phyloP scores from a whole-genome alignment of 2,113 vertebrate genomes.

The Chunga burmeisteri region DNA sequence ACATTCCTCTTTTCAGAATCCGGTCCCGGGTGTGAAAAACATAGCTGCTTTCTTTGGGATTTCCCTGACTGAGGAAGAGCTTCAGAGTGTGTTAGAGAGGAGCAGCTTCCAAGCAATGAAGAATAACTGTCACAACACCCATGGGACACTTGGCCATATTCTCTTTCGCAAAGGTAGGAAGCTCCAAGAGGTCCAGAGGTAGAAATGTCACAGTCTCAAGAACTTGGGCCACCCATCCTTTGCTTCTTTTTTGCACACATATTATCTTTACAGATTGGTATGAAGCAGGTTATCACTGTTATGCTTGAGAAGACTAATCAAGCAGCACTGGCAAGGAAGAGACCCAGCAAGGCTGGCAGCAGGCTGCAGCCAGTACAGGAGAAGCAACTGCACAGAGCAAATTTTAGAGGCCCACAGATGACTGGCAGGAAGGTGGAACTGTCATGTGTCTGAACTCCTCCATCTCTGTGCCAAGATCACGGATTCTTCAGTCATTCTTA shows the following conservation, averaged over 20 bases:
- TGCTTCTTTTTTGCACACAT: neutral
- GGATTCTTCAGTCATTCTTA: neutral
- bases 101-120: constrained; percentile 67
- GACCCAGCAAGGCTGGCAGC: neutral
- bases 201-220: neutral
- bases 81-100: constrained; percentile 7
- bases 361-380: neutral
- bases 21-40: neutral
- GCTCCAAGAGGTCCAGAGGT: neutral
- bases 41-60: constrained; percentile 52
- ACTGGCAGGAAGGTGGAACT: neutral
- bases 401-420: neutral
- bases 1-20: constrained; percentile 17
- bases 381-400: neutral
- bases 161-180: constrained; percentile 64
- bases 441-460: neutral
- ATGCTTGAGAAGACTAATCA: neutral
- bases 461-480: neutral
- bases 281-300: neutral
- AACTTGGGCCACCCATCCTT: neutral
- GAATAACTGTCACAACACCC: constrained; percentile 27
- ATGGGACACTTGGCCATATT: neutral
- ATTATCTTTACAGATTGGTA: neutral
- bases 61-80: constrained; percentile 31
- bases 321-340: neutral